Conservation (phyloP, 2,113 vertebrate species). For the Thryonomys swinderianus region DNA sequence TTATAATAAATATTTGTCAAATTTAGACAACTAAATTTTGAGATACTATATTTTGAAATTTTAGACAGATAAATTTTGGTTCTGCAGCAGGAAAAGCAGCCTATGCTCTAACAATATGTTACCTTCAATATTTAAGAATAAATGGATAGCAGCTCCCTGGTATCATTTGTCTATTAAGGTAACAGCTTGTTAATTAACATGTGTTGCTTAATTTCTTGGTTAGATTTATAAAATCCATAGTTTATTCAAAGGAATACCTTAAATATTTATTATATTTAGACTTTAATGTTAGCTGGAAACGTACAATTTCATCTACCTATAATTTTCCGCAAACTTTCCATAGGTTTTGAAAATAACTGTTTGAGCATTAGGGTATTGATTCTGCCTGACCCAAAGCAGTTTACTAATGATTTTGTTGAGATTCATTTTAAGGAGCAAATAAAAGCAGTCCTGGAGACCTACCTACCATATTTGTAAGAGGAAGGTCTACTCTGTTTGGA, state of each 20-base stretch:
- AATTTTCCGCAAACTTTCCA: conserved; percentile 5
- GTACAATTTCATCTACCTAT: conserved; percentile 1
- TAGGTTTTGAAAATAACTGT: neutral
- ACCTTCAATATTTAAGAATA: neutral
- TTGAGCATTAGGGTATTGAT: neutral
- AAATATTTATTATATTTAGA: neutral
- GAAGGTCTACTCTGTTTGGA: neutral
- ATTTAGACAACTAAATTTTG: neutral
- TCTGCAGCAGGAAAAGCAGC: neutral
- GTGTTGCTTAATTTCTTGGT: neutral
- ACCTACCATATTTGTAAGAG: neutral
- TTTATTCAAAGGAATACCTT: neutral
- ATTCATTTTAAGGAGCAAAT: neutral
- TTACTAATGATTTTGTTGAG: neutral
- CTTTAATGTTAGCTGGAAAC: neutral
- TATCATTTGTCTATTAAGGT: neutral
- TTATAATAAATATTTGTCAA: neutral
- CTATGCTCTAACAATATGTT: neutral
- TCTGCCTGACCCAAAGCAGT: neutral
- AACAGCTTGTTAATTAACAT: neutral
- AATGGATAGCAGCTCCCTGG: neutral
- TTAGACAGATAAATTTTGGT: too few relatives aligned
- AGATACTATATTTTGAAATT: neutral
- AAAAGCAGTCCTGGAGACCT: neutral
- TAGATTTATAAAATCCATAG: neutral